phyloP scores from a whole-genome alignment of 2,888 invertebrate species.

The Copidosoma aretas region DNA sequence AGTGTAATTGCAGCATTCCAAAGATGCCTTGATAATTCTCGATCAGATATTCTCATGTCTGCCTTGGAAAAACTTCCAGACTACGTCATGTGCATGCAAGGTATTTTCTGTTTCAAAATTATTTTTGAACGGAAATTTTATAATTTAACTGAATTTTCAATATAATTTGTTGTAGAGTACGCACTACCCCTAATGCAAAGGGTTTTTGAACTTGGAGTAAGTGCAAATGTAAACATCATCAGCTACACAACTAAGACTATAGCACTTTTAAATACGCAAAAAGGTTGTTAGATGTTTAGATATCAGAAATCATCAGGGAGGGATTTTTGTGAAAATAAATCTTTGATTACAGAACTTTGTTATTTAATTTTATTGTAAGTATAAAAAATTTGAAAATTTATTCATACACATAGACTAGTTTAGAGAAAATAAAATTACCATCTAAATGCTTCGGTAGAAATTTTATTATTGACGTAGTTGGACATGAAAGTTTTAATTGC shows the following conservation, averaged over 20 bases:
- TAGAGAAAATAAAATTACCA: conserved; percentile 8
- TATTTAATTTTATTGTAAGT: conserved; percentile 4
- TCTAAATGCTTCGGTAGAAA: conserved; percentile 55
- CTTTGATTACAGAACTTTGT: conserved; percentile 31
- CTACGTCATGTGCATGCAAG: conserved; percentile 80
- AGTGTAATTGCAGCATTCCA: conserved; percentile 79
- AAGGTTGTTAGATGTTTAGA: conserved; percentile 77
- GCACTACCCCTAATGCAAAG: conserved; percentile 78
- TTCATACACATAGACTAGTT: conserved; percentile 7
- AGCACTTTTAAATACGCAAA: conserved; percentile 80
- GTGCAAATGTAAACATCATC: conserved; percentile 78
- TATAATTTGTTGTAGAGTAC: conserved; percentile 69
- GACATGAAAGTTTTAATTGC: conserved; percentile 56
- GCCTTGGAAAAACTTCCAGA: conserved; percentile 85
- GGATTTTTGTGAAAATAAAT: conserved; percentile 33
- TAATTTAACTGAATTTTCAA: conserved; percentile 36
- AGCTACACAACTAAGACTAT: conserved; percentile 81
- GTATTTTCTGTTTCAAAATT: conserved; percentile 48
- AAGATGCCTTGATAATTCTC: conserved; percentile 79
- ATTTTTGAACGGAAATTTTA: not conserved
- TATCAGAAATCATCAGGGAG: conserved; percentile 30
- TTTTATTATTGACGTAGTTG: conserved; percentile 54
- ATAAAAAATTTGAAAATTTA: conserved; percentile 4
- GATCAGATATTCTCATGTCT: conserved; percentile 79
- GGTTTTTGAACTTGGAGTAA: conserved; percentile 83